Percentiles rank a stretch among this genome's conserved stretches.
Conservation (phyloP, 2,888 invertebrate species). For the Sphecodes monilicornis region DNA sequence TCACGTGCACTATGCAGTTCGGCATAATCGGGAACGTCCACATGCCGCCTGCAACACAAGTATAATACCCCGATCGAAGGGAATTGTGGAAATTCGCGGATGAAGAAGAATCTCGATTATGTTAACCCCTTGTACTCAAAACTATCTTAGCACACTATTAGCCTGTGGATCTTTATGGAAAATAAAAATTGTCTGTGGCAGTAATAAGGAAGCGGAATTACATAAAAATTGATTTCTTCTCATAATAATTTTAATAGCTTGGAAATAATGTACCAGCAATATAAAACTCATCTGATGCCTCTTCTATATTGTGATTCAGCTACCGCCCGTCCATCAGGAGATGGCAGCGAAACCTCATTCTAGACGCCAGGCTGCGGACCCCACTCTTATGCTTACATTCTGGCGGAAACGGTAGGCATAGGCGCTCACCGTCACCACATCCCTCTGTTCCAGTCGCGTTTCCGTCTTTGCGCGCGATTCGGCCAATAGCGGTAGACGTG, state of each 20-base stretch:
- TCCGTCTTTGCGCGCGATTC: too few relatives aligned
- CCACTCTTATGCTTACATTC: too few relatives aligned
- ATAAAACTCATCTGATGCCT: too few relatives aligned
- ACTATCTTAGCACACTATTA: background rate
- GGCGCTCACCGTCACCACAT: too few relatives aligned
- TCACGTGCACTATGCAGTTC: slow-evolving; percentile 89
- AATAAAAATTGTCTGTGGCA: background rate
- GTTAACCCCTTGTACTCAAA: background rate
- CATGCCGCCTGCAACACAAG: slow-evolving; percentile 87
- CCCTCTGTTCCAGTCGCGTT: too few relatives aligned
- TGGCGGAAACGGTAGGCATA: too few relatives aligned
- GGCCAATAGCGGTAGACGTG: too few relatives aligned
- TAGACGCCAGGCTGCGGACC: too few relatives aligned
- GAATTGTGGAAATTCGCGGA: background rate
- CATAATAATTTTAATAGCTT: background rate
- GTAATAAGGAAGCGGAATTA: background rate
- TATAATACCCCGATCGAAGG: background rate
- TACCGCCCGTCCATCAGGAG: too few relatives aligned
- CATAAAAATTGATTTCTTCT: background rate
- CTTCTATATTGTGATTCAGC: too few relatives aligned
- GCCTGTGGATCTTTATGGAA: background rate
- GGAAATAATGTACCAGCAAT: background rate
- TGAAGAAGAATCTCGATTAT: background rate
- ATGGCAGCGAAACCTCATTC: too few relatives aligned
- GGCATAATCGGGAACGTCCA: slow-evolving; percentile 88